These are phyloP conservation scores for Rhyacichthys aspro DNA, from an alignment of 2,797 vertebrate species.

Conservation along the genomic window DNA sequence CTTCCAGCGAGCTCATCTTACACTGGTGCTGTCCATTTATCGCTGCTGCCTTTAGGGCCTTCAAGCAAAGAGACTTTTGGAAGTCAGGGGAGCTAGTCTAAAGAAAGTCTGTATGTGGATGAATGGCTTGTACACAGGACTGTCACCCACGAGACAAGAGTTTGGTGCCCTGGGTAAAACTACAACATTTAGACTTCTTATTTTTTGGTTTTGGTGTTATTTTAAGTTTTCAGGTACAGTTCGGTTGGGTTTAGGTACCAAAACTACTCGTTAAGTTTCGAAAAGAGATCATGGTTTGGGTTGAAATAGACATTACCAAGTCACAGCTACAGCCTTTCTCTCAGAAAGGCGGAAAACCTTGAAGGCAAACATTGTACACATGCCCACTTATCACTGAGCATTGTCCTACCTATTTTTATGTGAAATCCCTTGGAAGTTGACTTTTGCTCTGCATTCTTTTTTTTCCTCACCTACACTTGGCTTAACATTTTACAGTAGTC, in stretches of 20 bases:
- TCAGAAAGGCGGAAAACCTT: conserved; percentile 1
- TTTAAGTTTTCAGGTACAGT: background rate
- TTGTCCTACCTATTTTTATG: conserved; percentile 22
- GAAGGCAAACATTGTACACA: conserved; percentile 9
- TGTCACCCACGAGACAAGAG: background rate
- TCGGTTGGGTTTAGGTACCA: background rate
- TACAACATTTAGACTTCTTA: conserved; percentile 5
- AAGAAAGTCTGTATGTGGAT: conserved; percentile 1
- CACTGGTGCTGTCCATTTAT: conserved; percentile 6
- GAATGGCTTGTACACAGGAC: conserved; percentile 1
- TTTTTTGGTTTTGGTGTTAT: background rate
- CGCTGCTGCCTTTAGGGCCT: conserved; percentile 3
- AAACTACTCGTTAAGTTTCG: background rate
- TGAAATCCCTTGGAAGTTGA: conserved; percentile 14
- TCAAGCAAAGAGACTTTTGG: background rate
- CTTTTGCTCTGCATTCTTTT: conserved; percentile 1
- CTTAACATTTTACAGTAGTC: conserved; percentile 10
- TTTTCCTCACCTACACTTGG: conserved; percentile 1
- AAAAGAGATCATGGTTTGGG: background rate
- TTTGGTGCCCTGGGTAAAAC: conserved; percentile 3
- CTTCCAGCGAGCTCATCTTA: conserved; percentile 10
- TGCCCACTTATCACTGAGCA: conserved; percentile 28
- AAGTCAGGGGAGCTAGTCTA: conserved; percentile 5
- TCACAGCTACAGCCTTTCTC: conserved; percentile 3
- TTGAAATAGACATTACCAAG: conserved; percentile 1